Base-by-base conservation (phyloP, 2,113 vertebrate genomes). In the Opisthocomus hoazin region DNA sequence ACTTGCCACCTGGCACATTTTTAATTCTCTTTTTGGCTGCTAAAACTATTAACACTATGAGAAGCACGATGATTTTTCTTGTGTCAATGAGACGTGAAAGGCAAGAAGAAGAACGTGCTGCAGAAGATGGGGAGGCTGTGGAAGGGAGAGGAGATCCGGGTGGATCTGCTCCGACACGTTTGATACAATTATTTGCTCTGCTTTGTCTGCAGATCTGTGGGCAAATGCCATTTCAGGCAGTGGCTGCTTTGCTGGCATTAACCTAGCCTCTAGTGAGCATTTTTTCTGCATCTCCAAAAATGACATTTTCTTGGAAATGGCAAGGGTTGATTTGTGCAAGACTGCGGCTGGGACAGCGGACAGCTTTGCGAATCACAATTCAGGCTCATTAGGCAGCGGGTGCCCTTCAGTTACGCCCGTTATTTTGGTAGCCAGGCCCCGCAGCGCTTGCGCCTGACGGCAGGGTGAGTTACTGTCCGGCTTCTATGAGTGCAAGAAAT, bases 401-500 rank as follows among this genome's bases (percentile, higher is more conserved):
- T 65, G 91, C 77, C 84, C 84, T 74, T 57, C 92, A 70, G 10
- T 27, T 66, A 2, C 1, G 24, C 12, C 32, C 37, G 70, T 29
- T 11, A 2, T 26, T 91, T 46, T 15, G 68, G 70, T 53, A 58
- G 27, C 12, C 15, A 19, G 66, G 61, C 77, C 20, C 63, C 1
- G 7, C 20, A 12, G 75, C 0, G 1, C 65, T 9, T 11, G 60
- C 20, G 60, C 51, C 71, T 68, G 46, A 1, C 0, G 0, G 34
- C 91, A 65, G 17, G 36, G 11, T 11, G 69, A 76, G 57, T 24
- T 78, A 43, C 23, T 73, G 50, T 15, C 63, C 2, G 3, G 1
- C 60, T 36, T 22, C 0, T 61, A 15, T 2, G 53, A 37, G 51
- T 26, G 27, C 11, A 3, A 13, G 50, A 58, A 50, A 30, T 65